Base-by-base conservation (phyloP, 23 tunicate genomes). In the Aplidium turbinatum region DNA sequence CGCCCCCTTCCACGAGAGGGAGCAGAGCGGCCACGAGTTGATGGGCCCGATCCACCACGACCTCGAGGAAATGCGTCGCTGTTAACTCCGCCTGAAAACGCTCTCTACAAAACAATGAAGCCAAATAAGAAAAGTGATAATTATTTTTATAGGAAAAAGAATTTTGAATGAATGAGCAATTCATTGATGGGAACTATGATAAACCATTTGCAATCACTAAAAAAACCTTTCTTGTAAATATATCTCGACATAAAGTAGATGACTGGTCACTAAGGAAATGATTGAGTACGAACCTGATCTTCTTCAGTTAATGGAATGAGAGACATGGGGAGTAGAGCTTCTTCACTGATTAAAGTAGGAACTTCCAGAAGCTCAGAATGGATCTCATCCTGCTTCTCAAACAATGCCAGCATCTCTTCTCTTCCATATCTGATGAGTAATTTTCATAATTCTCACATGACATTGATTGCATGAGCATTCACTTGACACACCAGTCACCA, bases 351-450 rank as follows among this genome's bases (percentile, higher is more conserved):
- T 25, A 89, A 61, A 2, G 74, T 65, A 1, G 96, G 96, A 23
- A 80, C 96, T 58, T 73, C 58, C 2, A 34, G 39, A 0, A 89
- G 73, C 27, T 82, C 88, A 22, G 86, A 73, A n/a, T 86, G 96
- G 0, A 89, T 69, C 54, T 71, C 77, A 9, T 73, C 61, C 2
- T 76, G 76, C 38, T 76, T 72, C 40, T 63, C 80, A 72, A 69
- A 89, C 48, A 89, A 45, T 16, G 84, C 84, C 40, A 89, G 50
- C 96, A 89, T 89, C 63, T 89, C 96, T 38, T 89, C 96, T 20
- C 96, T 78, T 21, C 96, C 96, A 71, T 89, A 89, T 20, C 96
- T 89, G n/a, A n/a, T n/a, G n/a, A n/a, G n/a, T n/a, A 31, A 4
- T 35, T 7, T 7, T 4, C 4, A 29, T 20, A 21, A 9, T 11